Percentiles rank a stretch among this genome's conserved stretches.
Conservation (phyloP, 2,113 vertebrate genomes). For the Aldabrachelys gigantea region DNA sequence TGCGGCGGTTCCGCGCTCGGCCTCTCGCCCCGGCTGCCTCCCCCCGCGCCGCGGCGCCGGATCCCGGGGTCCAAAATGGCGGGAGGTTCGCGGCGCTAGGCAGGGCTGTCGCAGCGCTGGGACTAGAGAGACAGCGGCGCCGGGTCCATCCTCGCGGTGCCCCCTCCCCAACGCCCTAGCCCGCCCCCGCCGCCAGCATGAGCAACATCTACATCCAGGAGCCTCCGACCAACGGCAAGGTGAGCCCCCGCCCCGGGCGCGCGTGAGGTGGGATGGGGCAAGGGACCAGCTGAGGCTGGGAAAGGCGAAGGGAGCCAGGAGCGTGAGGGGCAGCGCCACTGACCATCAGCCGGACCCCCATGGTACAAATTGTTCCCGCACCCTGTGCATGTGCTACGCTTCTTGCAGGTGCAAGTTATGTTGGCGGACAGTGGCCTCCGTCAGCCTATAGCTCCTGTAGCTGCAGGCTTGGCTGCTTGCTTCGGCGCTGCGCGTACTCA, state of each 20-base stretch:
- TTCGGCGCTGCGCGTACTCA: not conserved
- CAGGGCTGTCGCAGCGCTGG: accelerated
- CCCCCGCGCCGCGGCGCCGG: accelerated
- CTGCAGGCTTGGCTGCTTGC: not conserved
- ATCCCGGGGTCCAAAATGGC: slow-evolving; percentile 22
- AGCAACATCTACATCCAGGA: slow-evolving; percentile 99
- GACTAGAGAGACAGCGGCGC: accelerated
- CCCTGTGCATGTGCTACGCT: not conserved
- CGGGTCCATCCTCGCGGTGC: accelerated
- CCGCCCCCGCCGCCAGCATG: slow-evolving; percentile 76
- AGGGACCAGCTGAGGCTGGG: accelerated
- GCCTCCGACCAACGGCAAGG: slow-evolving; percentile 96
- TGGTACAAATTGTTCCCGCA: no score
- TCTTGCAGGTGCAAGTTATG: not conserved
- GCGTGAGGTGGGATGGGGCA: not conserved
- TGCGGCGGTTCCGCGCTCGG: accelerated
- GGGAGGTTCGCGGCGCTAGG: accelerated
- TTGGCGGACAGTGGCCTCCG: no score
- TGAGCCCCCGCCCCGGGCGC: slow-evolving; percentile 58
- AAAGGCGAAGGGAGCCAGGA: not conserved
- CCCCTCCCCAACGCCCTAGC: accelerated
- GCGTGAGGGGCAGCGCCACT: not conserved
- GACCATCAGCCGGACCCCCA: no score
- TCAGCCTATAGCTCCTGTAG: no score
- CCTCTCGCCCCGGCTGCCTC: not conserved